These are phyloP conservation scores for Heliornis fulica DNA, from an alignment of 2,113 vertebrate genomes.

Conservation along the genomic window DNA sequence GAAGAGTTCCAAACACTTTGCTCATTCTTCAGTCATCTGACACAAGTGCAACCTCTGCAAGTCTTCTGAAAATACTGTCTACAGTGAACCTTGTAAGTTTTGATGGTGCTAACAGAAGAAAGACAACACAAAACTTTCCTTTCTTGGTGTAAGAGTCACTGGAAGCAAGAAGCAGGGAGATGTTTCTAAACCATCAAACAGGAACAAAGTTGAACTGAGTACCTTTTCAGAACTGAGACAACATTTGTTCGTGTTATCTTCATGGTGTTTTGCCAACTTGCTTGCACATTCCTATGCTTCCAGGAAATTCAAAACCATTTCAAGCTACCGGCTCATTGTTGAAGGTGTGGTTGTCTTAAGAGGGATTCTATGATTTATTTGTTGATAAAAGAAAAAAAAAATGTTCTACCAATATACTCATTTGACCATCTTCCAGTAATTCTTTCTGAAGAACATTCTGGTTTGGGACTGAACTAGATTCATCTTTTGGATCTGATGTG, in stretches of 20 bases:
- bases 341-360: neutral
- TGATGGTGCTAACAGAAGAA: neutral
- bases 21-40: neutral
- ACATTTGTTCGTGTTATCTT: neutral
- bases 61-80: neutral
- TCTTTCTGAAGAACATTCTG: slow-evolving; percentile 31
- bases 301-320: neutral
- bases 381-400: slow-evolving; percentile 18
- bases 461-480: slow-evolving; percentile 40
- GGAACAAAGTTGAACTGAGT: neutral
- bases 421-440: neutral
- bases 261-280: neutral
- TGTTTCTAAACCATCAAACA: neutral
- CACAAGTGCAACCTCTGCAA: neutral
- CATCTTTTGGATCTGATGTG: slow-evolving; percentile 30
- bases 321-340: neutral
- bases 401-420: neutral
- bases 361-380: slow-evolving; percentile 14
- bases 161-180: neutral
- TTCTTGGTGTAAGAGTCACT: neutral
- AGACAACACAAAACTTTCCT: neutral
- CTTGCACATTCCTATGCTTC: neutral
- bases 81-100: neutral
- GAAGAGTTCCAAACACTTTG: neutral
- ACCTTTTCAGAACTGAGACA: neutral